Percentiles rank a stretch among this genome's conserved stretches.
Evolutionary conservation across 2,797 vertebrate species (phyloP).

Genomic region (Oreochromis grahami): DNA sequence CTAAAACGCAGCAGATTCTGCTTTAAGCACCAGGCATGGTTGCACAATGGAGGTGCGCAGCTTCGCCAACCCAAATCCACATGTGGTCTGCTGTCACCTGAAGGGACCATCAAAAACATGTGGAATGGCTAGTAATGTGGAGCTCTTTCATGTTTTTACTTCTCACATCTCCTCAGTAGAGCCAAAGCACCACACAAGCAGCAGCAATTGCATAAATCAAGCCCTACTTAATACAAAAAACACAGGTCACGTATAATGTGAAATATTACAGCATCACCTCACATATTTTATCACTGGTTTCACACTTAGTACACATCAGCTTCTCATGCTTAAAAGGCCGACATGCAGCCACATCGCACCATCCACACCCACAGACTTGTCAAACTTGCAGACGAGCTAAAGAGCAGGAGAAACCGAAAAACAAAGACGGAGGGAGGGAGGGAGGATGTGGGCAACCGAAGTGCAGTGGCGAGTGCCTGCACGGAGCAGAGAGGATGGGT

Average conservation of each 20-base stretch:
- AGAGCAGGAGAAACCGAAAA: slow-evolving; percentile 59
- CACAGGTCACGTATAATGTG: background rate
- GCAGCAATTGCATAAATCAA: background rate
- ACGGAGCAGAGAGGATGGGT: slow-evolving; percentile 60
- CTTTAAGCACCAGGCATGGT: background rate
- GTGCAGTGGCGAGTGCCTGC: slow-evolving; percentile 49
- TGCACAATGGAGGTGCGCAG: background rate
- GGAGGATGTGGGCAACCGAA: slow-evolving; percentile 65
- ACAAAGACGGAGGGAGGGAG: slow-evolving; percentile 8
- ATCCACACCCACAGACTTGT: slow-evolving; percentile 52
- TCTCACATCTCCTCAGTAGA: background rate
- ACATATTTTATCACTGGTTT: background rate
- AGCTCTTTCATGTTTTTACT: background rate
- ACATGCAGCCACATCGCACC: slow-evolving; percentile 35
- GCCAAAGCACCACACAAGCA: background rate
- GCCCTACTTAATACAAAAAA: background rate
- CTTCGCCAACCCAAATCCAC: background rate
- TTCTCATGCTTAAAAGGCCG: slow-evolving; percentile 10
- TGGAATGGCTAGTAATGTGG: background rate
- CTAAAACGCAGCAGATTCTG: background rate
- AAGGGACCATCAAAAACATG: background rate
- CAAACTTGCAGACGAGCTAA: slow-evolving; percentile 15
- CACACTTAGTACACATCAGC: background rate
- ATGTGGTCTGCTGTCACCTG: background rate
- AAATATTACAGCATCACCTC: background rate